Conservation (phyloP, 2,797 vertebrate species). For the Typhlichthys eigenmanni region DNA sequence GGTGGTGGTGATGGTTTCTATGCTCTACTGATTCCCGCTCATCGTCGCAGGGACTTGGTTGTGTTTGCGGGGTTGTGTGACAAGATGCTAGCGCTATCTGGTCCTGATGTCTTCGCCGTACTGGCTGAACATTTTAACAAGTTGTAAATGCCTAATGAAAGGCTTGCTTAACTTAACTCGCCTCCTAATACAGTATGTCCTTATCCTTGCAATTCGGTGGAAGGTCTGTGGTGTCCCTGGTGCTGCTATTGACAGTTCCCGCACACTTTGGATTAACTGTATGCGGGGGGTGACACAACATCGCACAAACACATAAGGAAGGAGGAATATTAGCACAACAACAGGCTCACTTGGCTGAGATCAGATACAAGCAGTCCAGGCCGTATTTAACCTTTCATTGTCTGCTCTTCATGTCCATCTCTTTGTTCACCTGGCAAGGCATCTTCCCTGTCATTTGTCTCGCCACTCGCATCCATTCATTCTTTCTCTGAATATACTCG, state of each 20-base stretch:
- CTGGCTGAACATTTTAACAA: no score
- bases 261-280: constrained; percentile 27
- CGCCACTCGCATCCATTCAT: constrained; percentile 9
- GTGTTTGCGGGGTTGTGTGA: no score
- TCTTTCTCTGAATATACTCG: background rate
- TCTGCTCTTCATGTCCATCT: constrained; percentile 24
- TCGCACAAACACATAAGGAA: background rate
- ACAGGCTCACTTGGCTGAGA: constrained; percentile 12
- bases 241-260: constrained; percentile 20
- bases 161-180: no score
- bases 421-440: constrained; percentile 48
- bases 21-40: constrained; percentile 41
- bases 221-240: no score
- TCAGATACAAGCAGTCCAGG: background rate
- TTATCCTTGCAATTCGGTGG: no score
- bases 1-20: constrained; percentile 43
- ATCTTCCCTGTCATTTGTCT: constrained; percentile 28
- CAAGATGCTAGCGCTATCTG: no score
- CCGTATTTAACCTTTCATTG: constrained; percentile 10
- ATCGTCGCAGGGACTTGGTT: constrained; percentile 2
- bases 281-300: constrained; percentile 5
- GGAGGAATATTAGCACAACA: constrained; percentile 41
- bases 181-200: no score
- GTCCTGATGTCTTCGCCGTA: no score
- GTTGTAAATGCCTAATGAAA: background rate